Base-by-base conservation (phyloP, 2,113 vertebrate species). In the Synodontis membranacea region DNA sequence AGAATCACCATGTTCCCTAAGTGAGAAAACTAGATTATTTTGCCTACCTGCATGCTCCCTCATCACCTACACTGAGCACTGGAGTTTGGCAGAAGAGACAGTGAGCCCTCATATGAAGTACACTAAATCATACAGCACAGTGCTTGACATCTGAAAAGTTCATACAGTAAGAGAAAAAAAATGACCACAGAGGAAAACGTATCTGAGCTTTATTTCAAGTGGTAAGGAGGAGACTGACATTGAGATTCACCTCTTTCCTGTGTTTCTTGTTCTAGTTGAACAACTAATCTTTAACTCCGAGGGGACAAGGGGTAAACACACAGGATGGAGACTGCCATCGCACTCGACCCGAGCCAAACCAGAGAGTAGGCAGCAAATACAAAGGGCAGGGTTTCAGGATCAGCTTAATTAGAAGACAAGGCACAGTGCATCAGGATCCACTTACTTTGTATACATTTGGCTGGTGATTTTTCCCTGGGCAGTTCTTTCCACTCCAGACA, bases 401-500 rank as follows among this genome's bases (percentile, higher is more conserved):
- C 72, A 86, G 74, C 72, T 81, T 64, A 89, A 83, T 89, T 86
- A 89, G 50, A 88, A 50, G 78, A 79, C 80, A 78, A 83, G 62
- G 58, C n/a, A 72, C 72, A 80, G 21, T 9, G 58, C 84, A 88
- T 84, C 80, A 84, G 80, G 89, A 91, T 86, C 76, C 88, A 88
- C 72, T 87, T 88, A 42, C 86, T 78, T 84, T 91, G 84, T 84
- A 88, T 76, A 91, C 85, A 92, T 86, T 83, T 89, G 86, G 68
- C 81, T n/a, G 88, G 82, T 74, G 81, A 64, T 66, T 72, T 60
- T 42, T 80, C 58, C 78, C 12, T 82, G 82, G 60, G 62, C 80
- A 52, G 91, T 92, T 93, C 90, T 92, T 93, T 92, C 91, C 91
- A 93, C 85, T 90, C 91, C 86, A 84, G 86, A 91, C 90, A 86